phyloP scores from a whole-genome alignment of 2,888 invertebrate genomes.

The Ptilodon capucinus region DNA sequence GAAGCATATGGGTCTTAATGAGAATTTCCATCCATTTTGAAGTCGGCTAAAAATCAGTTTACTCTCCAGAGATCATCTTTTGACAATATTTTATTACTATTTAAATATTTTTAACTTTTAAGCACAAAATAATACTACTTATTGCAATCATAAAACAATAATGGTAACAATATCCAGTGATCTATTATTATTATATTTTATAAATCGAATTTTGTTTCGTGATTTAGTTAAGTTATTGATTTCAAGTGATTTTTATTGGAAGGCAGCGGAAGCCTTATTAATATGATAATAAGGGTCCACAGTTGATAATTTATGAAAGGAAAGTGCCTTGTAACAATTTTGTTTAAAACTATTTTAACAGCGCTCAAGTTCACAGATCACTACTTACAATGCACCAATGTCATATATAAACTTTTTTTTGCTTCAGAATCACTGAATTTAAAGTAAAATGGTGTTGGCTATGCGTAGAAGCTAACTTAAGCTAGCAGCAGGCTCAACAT shows the following conservation, averaged over 20 bases:
- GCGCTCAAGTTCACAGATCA: too few relatives aligned
- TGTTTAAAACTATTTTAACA: neutral
- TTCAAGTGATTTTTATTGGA: neutral
- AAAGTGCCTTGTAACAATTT: neutral
- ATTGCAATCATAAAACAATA: neutral
- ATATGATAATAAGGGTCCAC: neutral
- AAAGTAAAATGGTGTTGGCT: too few relatives aligned
- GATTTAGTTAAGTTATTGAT: neutral
- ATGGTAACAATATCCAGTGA: neutral
- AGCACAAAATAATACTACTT: neutral
- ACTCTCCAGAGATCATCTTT: neutral
- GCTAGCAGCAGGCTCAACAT: too few relatives aligned
- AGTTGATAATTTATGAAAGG: neutral
- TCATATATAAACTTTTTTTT: too few relatives aligned
- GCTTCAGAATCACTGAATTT: too few relatives aligned
- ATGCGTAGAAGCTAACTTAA: too few relatives aligned
- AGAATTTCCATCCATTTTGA: neutral
- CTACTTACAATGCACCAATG: too few relatives aligned
- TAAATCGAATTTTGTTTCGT: neutral
- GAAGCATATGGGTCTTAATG: too few relatives aligned
- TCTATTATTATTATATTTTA: neutral
- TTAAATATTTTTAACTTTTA: neutral
- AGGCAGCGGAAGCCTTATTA: neutral
- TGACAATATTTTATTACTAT: neutral
- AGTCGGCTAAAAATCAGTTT: neutral